A percentile compares a stretch with the other conserved stretches of the same genome.
These are phyloP conservation scores for Trachops cirrhosus DNA, from an alignment of 2,797 vertebrate genomes.

Conservation along the genomic window DNA sequence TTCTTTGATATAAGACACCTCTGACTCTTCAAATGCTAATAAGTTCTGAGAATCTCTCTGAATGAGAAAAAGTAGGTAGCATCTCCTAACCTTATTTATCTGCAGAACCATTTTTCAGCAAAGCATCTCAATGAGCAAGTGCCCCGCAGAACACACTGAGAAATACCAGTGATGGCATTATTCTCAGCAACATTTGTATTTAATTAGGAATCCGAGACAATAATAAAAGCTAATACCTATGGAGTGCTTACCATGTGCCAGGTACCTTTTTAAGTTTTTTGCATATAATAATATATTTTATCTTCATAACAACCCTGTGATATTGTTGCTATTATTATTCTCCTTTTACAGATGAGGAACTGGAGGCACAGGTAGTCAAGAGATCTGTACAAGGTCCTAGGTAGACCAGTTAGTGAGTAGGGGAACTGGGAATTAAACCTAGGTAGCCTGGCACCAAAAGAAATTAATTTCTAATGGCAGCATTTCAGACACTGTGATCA, in stretches of 20 bases:
- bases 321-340: neutral
- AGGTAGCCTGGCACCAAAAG: neutral
- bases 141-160: neutral
- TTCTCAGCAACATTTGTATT: neutral
- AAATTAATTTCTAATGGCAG: neutral
- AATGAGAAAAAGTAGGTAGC: neutral
- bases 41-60: neutral
- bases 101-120: neutral
- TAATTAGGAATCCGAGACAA: neutral
- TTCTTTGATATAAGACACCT: neutral
- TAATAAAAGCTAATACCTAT: neutral
- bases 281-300: neutral
- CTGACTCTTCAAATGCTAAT: neutral
- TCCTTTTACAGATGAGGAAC: neutral
- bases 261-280: neutral
- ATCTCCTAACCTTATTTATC: neutral
- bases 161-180: neutral
- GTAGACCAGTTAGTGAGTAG: neutral
- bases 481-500: neutral
- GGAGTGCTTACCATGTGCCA: neutral
- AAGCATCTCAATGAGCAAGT: neutral
- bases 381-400: neutral
- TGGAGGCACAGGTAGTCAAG: neutral
- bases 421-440: neutral
- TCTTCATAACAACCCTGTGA: neutral